Percentiles rank a stretch among this genome's conserved stretches.
These are phyloP conservation scores for Diploscapter pachys DNA, from an alignment of 1,140 invertebrate genomes.

Conservation along the genomic window DNA sequence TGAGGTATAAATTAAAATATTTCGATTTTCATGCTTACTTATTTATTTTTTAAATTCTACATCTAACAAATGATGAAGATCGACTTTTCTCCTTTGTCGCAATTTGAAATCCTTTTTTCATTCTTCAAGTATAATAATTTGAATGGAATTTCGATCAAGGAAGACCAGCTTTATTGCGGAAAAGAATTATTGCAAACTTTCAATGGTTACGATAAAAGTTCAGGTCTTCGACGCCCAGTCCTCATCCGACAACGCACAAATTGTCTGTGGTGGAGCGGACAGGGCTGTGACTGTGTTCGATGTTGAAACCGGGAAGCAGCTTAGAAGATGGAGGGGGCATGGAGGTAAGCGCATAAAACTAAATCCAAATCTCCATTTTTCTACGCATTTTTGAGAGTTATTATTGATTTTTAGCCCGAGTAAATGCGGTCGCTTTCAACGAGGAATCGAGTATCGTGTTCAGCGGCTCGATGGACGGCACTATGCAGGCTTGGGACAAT, in stretches of 20 bases:
- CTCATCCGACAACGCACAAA: constrained; percentile 83
- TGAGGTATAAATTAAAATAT: constrained; percentile 63
- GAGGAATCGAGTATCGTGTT: constrained; percentile 85
- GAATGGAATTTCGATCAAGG: too few species aligned
- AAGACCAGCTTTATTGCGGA: too few species aligned
- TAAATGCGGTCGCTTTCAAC: constrained; percentile 85
- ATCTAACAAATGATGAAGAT: too few species aligned
- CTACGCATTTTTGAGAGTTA: not conserved
- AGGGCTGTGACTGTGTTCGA: constrained; percentile 86
- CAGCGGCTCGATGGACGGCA: constrained; percentile 86
- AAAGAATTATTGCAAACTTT: not conserved
- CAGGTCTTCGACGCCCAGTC: constrained; percentile 80
- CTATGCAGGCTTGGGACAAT: constrained; percentile 81
- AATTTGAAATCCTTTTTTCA: too few species aligned
- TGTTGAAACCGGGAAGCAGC: constrained; percentile 75
- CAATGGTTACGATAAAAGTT: not conserved
- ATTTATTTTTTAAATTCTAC: not conserved
- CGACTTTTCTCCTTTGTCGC: too few species aligned
- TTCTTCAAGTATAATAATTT: too few species aligned
- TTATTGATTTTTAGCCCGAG: constrained; percentile 64
- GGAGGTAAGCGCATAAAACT: constrained; percentile 61
- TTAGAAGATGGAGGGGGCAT: constrained; percentile 80
- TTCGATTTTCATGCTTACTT: not conserved
- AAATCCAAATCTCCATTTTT: not conserved
- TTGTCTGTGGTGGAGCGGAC: constrained; percentile 81